These are phyloP conservation scores for Trematomus bernacchii DNA, from an alignment of 2,797 vertebrate genomes.

Conservation along the genomic window DNA sequence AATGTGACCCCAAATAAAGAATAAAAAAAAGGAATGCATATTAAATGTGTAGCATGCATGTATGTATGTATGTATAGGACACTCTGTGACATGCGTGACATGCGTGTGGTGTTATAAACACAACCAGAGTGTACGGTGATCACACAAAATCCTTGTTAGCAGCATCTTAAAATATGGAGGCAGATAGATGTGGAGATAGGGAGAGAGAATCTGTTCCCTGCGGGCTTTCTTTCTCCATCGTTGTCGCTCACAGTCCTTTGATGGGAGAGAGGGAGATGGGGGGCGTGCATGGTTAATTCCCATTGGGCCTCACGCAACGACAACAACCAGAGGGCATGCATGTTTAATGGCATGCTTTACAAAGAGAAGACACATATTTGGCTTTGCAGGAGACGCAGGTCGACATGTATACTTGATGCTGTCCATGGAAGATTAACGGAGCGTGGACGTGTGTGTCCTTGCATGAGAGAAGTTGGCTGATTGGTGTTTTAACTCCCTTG, in stretches of 20 bases:
- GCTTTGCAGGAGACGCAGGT: conserved; percentile 16
- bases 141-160: conserved; percentile 8
- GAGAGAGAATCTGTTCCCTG: conserved; percentile 26
- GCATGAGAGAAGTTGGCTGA: conserved; percentile 11
- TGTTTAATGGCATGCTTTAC: conserved; percentile 55
- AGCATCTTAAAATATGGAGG: conserved; percentile 18
- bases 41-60: background rate
- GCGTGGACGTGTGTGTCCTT: conserved; percentile 9
- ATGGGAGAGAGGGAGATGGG: conserved; percentile 23
- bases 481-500: conserved; percentile 26
- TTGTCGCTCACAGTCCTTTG: conserved; percentile 48
- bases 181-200: conserved; percentile 27
- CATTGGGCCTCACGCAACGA: conserved; percentile 11
- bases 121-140: background rate
- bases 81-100: conserved; percentile 1
- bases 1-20: no score
- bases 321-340: conserved; percentile 61
- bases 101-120: background rate
- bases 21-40: no score
- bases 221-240: conserved; percentile 27
- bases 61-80: background rate
- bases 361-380: conserved; percentile 28
- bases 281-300: conserved; percentile 35
- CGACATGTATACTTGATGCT: conserved; percentile 31
- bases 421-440: conserved; percentile 41